Base-by-base conservation (phyloP, 1,140 invertebrate genomes). In the Rhopalosiphum maidis region DNA sequence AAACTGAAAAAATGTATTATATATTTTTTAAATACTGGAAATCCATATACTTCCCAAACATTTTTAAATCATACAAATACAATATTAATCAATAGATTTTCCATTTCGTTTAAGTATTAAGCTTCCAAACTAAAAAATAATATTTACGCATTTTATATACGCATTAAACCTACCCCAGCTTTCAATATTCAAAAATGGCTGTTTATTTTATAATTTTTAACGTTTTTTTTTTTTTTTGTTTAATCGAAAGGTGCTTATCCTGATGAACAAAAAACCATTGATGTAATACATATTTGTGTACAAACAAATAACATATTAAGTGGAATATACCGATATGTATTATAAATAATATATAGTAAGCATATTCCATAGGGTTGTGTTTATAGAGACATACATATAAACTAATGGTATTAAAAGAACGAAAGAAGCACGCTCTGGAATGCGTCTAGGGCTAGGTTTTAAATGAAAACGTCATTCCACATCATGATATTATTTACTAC, bases 401-500 rank as follows among this genome's bases (percentile, higher is more conserved):
- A 37, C 87, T n/a, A 88, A 89, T 43, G 90, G 55, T n/a, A 91
- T 91, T 68, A 68, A 91, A 77, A 68, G 37, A 91, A 46, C 43
- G 41, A 21, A 46, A 91, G n/a, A n/a, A 41, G 23, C 41, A 88
- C 86, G 90, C 18, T 91, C 7, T n/a, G 90, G 68, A 92, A 92
- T 83, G 55, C 68, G 90, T 92, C 68, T 82, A 48, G 41, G 68
- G n/a, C 46, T 68, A 15, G 60, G 77, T 92, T 92, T 82, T 92
- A 92, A 83, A 92, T 92, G 90, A 82, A 92, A 92, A 92, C 77
- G 55, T 83, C 90, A 83, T 92, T 83, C 90, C 68, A 82, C 46
- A 41, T 18, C 43, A 82, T 37, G 43, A 82, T 92, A 83, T 83
- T 83, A 83, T 83, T 83, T 37, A 82, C n/a, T 82, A 30, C 68